Evolutionary conservation across 2,888 invertebrate genomes (phyloP).

Genomic region (Formica aserva): DNA sequence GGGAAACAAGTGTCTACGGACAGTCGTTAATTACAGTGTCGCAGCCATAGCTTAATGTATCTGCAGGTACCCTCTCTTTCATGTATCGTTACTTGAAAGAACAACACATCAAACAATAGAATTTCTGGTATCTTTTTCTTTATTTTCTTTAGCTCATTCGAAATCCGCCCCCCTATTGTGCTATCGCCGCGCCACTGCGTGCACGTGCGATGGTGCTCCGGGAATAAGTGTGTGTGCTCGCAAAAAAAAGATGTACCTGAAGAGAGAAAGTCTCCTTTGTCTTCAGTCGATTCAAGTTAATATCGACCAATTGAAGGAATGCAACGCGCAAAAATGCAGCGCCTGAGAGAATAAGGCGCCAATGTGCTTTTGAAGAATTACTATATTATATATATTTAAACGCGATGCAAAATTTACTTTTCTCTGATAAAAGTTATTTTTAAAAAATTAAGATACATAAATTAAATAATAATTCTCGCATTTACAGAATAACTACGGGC

Average conservation of each 20-base stretch:
- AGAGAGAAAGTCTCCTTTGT: slow-evolving; percentile 55
- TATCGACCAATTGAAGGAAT: slow-evolving; percentile 70
- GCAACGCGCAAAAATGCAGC: slow-evolving; percentile 29
- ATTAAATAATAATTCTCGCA: neutral
- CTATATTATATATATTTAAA: neutral
- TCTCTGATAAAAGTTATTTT: neutral
- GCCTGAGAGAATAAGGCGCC: slow-evolving; percentile 2
- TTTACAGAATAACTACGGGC: neutral
- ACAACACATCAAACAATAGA: slow-evolving; percentile 35
- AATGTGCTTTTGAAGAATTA: neutral
- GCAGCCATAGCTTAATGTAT: slow-evolving; percentile 84
- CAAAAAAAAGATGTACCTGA: slow-evolving; percentile 60
- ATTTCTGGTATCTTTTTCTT: slow-evolving; percentile 27
- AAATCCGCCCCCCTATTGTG: slow-evolving; percentile 74
- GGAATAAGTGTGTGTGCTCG: slow-evolving; percentile 57
- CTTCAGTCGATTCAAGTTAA: slow-evolving; percentile 67
- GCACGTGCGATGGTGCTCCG: slow-evolving; percentile 78
- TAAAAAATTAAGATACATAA: slow-evolving; percentile 5
- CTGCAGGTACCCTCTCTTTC: slow-evolving; percentile 82
- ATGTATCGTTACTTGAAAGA: slow-evolving; percentile 48
- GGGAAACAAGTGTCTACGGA: slow-evolving; percentile 70
- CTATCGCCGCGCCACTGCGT: slow-evolving; percentile 84
- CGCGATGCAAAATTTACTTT: slow-evolving; percentile 1
- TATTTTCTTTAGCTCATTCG: slow-evolving; percentile 12
- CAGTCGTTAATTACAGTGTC: slow-evolving; percentile 81